Percentiles rank a stretch among this genome's conserved stretches.
Evolutionary conservation across 2,113 vertebrate genomes (phyloP).

Genomic region (Pluvianellus socialis): DNA sequence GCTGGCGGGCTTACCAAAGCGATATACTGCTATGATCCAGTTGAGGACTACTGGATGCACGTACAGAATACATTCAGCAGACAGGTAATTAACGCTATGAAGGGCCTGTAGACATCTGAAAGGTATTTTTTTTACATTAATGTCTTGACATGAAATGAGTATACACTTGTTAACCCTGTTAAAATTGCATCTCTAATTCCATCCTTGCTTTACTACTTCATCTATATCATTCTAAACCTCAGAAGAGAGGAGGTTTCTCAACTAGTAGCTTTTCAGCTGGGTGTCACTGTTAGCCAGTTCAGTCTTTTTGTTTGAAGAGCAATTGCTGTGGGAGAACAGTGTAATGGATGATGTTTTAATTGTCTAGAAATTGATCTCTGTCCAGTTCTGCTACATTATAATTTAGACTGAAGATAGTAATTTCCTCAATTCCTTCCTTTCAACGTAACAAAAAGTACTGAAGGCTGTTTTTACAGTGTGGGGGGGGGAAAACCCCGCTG

Average conservation of each 20-base stretch:
- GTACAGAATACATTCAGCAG: conserved; percentile 95
- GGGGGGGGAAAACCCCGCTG: not conserved
- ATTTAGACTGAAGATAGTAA: not conserved
- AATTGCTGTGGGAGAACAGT: not conserved
- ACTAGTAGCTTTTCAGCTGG: not conserved
- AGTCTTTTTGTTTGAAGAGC: not conserved
- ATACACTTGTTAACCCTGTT: not conserved
- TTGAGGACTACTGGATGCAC: conserved; percentile 97
- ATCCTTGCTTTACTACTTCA: not conserved
- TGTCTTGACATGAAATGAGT: not conserved
- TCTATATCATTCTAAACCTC: not conserved
- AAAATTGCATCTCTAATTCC: not conserved
- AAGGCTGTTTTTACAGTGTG: not conserved
- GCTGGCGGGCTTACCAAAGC: conserved; percentile 96
- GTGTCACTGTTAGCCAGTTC: not conserved
- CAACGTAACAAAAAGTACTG: not conserved
- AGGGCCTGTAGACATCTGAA: not conserved
- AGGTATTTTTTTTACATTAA: not conserved
- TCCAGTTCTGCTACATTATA: not conserved
- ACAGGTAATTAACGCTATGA: conserved; percentile 79
- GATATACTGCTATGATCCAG: conserved; percentile 95
- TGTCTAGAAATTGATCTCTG: not conserved
- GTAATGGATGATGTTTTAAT: not conserved
- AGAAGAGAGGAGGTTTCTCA: not conserved
- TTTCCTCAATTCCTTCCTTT: not conserved